Evolutionary conservation across 2,797 vertebrate species (phyloP), one percentile per base, ranked within the genome.

Genomic region (Dendrocincla fuliginosa): DNA sequence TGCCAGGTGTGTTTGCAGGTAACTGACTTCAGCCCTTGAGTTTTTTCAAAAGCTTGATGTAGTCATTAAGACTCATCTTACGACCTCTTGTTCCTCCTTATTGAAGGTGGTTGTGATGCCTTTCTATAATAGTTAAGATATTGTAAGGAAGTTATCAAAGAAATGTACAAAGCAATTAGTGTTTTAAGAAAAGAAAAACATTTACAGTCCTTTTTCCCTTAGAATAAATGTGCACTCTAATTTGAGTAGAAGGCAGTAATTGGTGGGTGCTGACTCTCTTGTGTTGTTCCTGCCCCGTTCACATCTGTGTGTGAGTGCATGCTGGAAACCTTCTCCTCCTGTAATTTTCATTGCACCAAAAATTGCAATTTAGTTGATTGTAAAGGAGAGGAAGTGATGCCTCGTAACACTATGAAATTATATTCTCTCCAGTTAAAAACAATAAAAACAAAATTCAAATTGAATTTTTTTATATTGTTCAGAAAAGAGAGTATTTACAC

Each of bases 241-340:
- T 74, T 91, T 93, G 75, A 94, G 67, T 73, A 92, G 93, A 95
- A 94, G 90, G 75, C 76, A 87, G 65, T 96, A 97, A 97, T 95
- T 96, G 92, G 68, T 89, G 84, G 86, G 90, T 97, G 74, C 77
- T 94, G 86, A 79, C 52, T 84, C 69, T 93, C 89, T 84, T 92
- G 67, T 90, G 92, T 94, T 92, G 77, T 93, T 96, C 77, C 60
- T 89, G 75, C 67, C 92, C 27, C 24, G 16, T 50, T 79, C 79
- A 53, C 64, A 44, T 87, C 55, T 52, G 14, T 56, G 86, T 90
- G 41, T 80, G 85, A 93, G 78, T 80, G 82, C 65, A 37, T 71
- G 71, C 77, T 96, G 37, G 86, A 95, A 97, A 94, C 92, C 78
- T 74, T 75, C 67, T 93, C 60, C 86, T 96, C 60, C 86, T 96